Percentiles rank a stretch among this genome's conserved stretches.
These are phyloP conservation scores for Drosophila phalerata DNA, from an alignment of 2,888 invertebrate species.

Conservation along the genomic window DNA sequence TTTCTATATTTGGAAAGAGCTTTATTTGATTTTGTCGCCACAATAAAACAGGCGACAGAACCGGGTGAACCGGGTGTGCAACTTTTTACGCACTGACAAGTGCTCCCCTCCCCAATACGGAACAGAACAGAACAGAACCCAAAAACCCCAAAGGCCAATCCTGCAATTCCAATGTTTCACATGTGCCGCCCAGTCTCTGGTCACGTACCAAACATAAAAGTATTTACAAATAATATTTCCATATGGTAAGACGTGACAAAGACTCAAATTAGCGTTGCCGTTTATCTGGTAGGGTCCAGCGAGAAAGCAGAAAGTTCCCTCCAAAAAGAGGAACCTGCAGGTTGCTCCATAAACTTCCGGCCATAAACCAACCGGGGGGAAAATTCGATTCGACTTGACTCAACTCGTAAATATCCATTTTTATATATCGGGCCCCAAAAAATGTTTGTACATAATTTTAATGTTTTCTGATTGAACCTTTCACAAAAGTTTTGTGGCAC, in stretches of 20 bases:
- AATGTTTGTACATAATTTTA: constrained; percentile 77
- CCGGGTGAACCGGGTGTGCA: constrained; percentile 38
- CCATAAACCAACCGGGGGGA: constrained; percentile 62
- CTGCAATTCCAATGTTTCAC: constrained; percentile 46
- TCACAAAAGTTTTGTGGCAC: constrained; percentile 51
- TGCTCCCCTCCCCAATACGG: constrained; percentile 14
- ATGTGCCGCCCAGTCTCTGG: constrained; percentile 72
- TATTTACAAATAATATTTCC: constrained; percentile 84
- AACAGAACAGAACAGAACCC: not conserved
- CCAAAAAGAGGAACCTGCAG: constrained; percentile 58
- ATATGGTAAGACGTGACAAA: constrained; percentile 84
- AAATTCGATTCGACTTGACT: constrained; percentile 7
- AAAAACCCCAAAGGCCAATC: constrained; percentile 46
- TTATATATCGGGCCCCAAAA: constrained; percentile 41
- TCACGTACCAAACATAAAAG: constrained; percentile 83
- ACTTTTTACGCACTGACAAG: constrained; percentile 65
- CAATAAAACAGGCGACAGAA: constrained; percentile 64
- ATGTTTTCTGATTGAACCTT: constrained; percentile 75
- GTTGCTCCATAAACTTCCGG: constrained; percentile 71
- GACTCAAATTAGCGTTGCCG: constrained; percentile 83
- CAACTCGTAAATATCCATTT: constrained; percentile 68
- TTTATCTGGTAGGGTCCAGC: constrained; percentile 68
- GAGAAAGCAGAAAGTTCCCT: constrained; percentile 30
- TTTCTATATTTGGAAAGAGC: constrained; percentile 45
- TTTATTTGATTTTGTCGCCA: constrained; percentile 81